Base-by-base conservation (phyloP, 2,888 invertebrate species). In the Terebella lapidaria region DNA sequence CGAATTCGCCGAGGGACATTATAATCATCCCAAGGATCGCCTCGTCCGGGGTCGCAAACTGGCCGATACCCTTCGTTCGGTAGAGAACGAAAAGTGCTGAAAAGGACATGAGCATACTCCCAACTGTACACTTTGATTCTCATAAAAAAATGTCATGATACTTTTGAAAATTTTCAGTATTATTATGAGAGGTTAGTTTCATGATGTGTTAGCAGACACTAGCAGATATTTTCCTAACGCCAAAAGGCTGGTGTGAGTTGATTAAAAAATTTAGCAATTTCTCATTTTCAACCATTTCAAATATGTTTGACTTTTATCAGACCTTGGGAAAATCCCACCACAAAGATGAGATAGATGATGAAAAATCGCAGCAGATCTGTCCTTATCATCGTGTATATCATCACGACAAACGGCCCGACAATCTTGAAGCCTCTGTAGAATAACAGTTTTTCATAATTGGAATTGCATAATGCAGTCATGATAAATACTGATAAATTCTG, bases 371-470 rank as follows among this genome's bases (percentile, higher is more conserved):
- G 83, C 29, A 97, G 84, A 82, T 99, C 97, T 59, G 96, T 94
- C 86, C 91, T 90, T 54, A 97, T 91, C 94, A 99, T 97, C 67
- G 95, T 87, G 82, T 97, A 97, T 71, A 99, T 94, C 96, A 97
- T 97, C 69, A 96, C 93, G n/a, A 97, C 97, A 86, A 97, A 97
- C 0, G 97, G 97, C 2, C 97, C 97, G 1, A 97, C 95, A 0
- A 95, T 93, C 82, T 94, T 94, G 81, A 97, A 94, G 18, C 95
- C 96, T 74, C 97, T 94, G 82, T 47, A 84, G n/a, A 25, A 25
- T 10, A 55, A 27, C n/a, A n/a, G n/a, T n/a, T n/a, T n/a, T n/a
- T n/a, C n/a, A n/a, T n/a, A n/a, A n/a, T n/a, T n/a, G n/a, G n/a
- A n/a, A n/a, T n/a, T n/a, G 10, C 42, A 35, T n/a, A 35, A 35